Base-by-base conservation (phyloP, 2,888 invertebrate species). In the Hoplodrina ambigua region DNA sequence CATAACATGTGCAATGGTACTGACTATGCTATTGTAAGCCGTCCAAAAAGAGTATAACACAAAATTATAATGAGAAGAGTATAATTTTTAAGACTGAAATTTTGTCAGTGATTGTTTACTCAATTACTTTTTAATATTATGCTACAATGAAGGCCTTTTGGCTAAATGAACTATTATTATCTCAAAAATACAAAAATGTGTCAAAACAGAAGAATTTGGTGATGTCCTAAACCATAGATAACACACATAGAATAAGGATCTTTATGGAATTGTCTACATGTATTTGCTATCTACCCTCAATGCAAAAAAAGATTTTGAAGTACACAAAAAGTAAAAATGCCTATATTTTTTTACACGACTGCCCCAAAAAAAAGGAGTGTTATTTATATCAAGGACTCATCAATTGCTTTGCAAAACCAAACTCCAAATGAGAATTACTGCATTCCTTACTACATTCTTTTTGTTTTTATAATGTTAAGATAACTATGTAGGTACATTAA, bases 21-120 rank as follows among this genome's bases (percentile, higher is more conserved):
- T 77, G 98, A 98, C 87, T 98, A 98, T 94, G 98, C 98, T 75
- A 96, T 98, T 87, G 97, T 98, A 69, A 98, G 98, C 90, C 98
- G 98, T 93, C 97, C 98, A 88, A 98, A 98, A 96, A 96, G 97
- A 94, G 98, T 98, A 92, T 98, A 96, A 93, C 69, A 66, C 58
- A 72, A 71, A 80, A 75, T 5, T 80, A 70, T 62, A 30, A 50
- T 54, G 56, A 54, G 55, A 72, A 80, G 74, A 77, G 82, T 80
- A 81, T 86, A 78, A 75, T 80, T 86, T 72, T 86, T 82, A 91
- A 91, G 91, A 92, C 92, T 92, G 91, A 93, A 90, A 77, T 77
- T 89, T 90, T 88, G 74, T 86, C 82, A 89, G 90, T 89, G 88
- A 86, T 87, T 89, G 81, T 86, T 83, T 84, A 84, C 71, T 81